Base-by-base conservation (phyloP, 2,113 vertebrate genomes). In the Vulpes vulpes region DNA sequence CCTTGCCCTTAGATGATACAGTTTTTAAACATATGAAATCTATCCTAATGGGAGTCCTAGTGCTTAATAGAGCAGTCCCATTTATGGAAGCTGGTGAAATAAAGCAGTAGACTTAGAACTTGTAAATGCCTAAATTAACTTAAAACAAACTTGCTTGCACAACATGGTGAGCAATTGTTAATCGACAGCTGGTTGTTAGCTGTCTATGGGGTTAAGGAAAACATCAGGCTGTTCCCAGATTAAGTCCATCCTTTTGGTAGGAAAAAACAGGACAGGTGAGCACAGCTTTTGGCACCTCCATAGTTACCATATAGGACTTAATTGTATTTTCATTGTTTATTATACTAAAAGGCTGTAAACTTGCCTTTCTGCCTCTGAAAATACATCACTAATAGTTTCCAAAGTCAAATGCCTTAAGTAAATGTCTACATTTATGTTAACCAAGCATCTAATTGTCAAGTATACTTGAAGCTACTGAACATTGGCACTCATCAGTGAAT, bases 241-340 rank as follows among this genome's bases (percentile, higher is more conserved):
- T 73, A 73, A 55, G 14, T 11, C 16, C 8, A 11, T 43, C 22
- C 10, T 55, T 91, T 55, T 60, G 71, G 17, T 64, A 81, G 78
- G 86, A 27, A 82, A 89, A 84, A 91, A 79, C 3, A 11, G 49
- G 62, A 32, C 71, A 43, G 49, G 23, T 60, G 1, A 27, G 30
- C 2, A 65, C 2, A 59, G 43, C 15, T 89, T 82, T 85, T 78
- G 69, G 43, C 2, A 67, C 91, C 20, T 57, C 57, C 62, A 51
- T 79, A 23, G 79, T 80, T 82, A 59, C 8, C 5, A 57, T 32
- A 30, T 0, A 51, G 62, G 32, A 86, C 76, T 86, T 64, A 71
- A 81, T 92, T 80, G 65, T 30, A 60, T 84, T 69, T 82, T 97
- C 8, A 89, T 78, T 76, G 59, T 71, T 88, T 53, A 73, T 79